Conservation (phyloP, 2,888 invertebrate species). For the Aphodius granarius region DNA sequence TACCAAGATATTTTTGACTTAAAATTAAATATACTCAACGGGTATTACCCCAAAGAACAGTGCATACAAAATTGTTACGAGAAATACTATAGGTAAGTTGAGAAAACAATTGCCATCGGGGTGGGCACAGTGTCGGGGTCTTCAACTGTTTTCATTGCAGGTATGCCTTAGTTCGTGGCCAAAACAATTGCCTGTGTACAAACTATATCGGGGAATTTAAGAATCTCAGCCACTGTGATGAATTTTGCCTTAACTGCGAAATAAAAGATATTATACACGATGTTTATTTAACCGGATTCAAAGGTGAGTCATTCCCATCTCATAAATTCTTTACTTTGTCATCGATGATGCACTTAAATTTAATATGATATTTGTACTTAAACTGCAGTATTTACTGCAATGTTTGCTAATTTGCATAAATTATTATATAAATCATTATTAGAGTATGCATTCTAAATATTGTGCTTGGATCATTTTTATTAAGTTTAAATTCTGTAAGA, state of each 20-base stretch:
- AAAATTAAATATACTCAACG: slow-evolving; percentile 26
- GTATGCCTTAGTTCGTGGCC: slow-evolving; percentile 40
- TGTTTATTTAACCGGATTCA: slow-evolving; percentile 44
- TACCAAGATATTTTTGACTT: slow-evolving; percentile 36
- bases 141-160: slow-evolving; percentile 33
- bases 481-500: too few species aligned
- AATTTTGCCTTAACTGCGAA: slow-evolving; percentile 37
- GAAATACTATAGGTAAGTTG: slow-evolving; percentile 40
- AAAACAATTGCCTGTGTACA: slow-evolving; percentile 42
- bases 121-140: neutral
- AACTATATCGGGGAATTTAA: slow-evolving; percentile 45
- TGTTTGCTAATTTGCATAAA: too few species aligned
- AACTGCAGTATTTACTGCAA: too few species aligned
- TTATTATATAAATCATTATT: too few species aligned
- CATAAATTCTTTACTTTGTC: slow-evolving; percentile 2
- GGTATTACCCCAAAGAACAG: slow-evolving; percentile 33
- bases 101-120: neutral
- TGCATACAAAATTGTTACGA: slow-evolving; percentile 40
- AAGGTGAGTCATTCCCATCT: slow-evolving; percentile 35
- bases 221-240: slow-evolving; percentile 36
- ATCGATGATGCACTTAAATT: too few species aligned
- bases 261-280: slow-evolving; percentile 36
- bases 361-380: too few species aligned
- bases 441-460: too few species aligned
- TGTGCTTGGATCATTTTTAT: too few species aligned